A percentile compares a stretch with the other conserved stretches of the same genome.
Conservation (phyloP, 2,888 invertebrate genomes). For the Phorcus lineatus region DNA sequence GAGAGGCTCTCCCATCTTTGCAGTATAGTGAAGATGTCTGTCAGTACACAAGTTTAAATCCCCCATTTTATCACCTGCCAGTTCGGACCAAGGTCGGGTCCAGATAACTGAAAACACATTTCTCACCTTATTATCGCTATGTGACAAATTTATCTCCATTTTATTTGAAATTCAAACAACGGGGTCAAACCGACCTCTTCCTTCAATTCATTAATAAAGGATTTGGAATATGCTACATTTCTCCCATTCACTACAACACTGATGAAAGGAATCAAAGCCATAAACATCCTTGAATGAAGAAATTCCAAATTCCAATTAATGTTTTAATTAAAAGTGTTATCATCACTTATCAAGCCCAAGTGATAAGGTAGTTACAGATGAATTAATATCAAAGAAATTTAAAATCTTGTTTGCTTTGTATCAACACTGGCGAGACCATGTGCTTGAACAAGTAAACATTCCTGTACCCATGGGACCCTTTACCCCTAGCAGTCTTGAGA, state of each 20-base stretch:
- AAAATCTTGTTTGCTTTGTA: background rate
- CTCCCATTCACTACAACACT: no score
- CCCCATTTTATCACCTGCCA: constrained; percentile 12
- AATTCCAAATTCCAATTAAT: background rate
- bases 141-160: constrained; percentile 9
- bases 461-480: background rate
- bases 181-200: background rate
- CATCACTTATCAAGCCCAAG: background rate
- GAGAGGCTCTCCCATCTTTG: background rate
- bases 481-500: background rate
- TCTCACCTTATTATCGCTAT: constrained; percentile 1
- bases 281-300: no score
- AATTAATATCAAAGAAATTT: background rate
- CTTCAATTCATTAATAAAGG: no score
- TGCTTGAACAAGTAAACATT: background rate
- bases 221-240: no score
- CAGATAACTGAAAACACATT: constrained; percentile 7
- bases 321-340: constrained; percentile 9
- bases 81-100: background rate
- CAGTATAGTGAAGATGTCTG: background rate
- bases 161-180: constrained; percentile 5
- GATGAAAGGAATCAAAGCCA: no score
- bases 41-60: background rate
- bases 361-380: background rate
- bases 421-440: background rate